Evolutionary conservation across 1,140 invertebrate species (phyloP), one percentile per base, ranked within the genome.

Genomic region (Anastatus disparis): DNA sequence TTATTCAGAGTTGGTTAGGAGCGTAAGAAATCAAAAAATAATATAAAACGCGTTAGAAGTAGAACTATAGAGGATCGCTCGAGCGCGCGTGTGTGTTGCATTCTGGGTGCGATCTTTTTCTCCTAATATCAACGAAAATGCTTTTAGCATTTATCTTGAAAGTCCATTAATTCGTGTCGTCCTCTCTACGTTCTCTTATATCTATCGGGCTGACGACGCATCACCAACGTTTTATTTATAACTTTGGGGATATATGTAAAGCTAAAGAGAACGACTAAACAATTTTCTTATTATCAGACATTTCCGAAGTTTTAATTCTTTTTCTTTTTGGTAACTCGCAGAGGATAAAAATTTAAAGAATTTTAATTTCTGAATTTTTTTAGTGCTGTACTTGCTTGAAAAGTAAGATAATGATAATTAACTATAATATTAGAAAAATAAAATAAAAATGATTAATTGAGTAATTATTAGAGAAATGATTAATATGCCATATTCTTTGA

Each of bases 61-160:
- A 15, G 20, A 35, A 50, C n/a, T 52, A 10, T 35, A 35, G 4
- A 4, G 31, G 31, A 35, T 10, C 4, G 10, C 10, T 35, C 24
- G 6, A n/a, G n/a, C n/a, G n/a, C n/a, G n/a, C n/a, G n/a, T n/a
- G 17, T 26, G 31, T 8, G 40, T 44, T 62, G 40, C 59, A 46
- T 63, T 29, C 22, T 13, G 24, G 13, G 24, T 12, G 3, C 40
- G 26, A 26, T 55, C 61, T 52, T 55, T 46, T 35, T 69, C 72
- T 73, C 68, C 77, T 75, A 78, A 78, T 78, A 76, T 77, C 74
- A 64, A 70, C 72, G 73, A 78, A 78, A 78, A 74, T 77, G 77
- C 77, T 78, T 78, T 78, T 77, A 78, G 76, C 76, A 76, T 78
- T 78, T 78, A 77, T 78, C 77, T 78, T 70, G 72, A 46, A 70